A percentile compares a stretch with the other conserved stretches of the same genome.
Evolutionary conservation across 2,113 vertebrate species (phyloP).

Genomic region (Nestor notabilis): DNA sequence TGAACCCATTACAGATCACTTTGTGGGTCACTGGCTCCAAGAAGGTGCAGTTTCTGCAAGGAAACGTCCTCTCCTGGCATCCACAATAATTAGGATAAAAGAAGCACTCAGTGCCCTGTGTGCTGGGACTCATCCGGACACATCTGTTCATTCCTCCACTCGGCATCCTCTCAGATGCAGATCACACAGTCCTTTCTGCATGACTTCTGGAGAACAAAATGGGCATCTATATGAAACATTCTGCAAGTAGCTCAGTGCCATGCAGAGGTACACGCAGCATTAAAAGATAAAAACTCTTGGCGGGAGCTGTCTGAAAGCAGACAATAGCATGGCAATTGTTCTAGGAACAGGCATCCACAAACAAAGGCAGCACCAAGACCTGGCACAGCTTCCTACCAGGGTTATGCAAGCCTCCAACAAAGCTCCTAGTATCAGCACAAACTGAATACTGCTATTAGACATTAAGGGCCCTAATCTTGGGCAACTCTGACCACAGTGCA

Average conservation of each 20-base stretch:
- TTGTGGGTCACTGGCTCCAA: background rate
- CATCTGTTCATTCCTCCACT: background rate
- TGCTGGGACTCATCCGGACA: background rate
- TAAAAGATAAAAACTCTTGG: background rate
- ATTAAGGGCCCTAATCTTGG: background rate
- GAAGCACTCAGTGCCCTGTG: rapidly evolving
- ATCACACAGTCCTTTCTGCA: background rate
- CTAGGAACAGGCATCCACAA: background rate
- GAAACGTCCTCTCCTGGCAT: background rate
- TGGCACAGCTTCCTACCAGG: background rate
- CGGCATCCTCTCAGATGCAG: background rate
- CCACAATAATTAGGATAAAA: background rate
- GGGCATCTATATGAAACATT: background rate
- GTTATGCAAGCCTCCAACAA: constrained; percentile 38
- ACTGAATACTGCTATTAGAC: background rate
- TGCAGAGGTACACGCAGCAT: background rate
- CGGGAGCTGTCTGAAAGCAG: background rate
- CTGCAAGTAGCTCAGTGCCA: background rate
- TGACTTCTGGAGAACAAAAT: background rate
- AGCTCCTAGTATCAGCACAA: constrained; percentile 28
- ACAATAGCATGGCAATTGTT: background rate
- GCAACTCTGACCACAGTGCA: background rate
- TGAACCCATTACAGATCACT: background rate
- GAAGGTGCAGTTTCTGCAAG: background rate
- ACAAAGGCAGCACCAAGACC: constrained; percentile 7